Evolutionary conservation across 2,113 vertebrate species (phyloP), one percentile per base, ranked within the genome.

Genomic region (Gymnobelideus leadbeateri): DNA sequence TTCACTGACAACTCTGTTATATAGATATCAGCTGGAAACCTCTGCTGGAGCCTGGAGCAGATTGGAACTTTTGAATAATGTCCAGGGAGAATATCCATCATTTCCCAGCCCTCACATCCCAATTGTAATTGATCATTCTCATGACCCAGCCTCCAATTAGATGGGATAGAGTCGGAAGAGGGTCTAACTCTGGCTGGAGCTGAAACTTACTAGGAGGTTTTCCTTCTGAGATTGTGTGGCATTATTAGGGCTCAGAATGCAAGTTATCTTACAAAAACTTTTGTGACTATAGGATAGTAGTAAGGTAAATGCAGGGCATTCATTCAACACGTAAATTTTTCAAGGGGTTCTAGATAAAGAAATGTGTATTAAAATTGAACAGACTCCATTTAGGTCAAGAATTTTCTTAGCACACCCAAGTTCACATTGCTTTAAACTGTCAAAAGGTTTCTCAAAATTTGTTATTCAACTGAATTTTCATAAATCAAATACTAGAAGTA

Each of bases 1-100:
- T 96, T 55, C 49, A 95, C 96, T 97, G 97, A 97, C 97, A 98
- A 95, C 95, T 96, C 89, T 94, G 89, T 96, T 53, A 96, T 91
- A 97, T n/a, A 96, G 95, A 96, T 90, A 89, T 96, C 97, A 97
- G 94, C 90, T 14, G 84, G 89, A 93, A 98, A 97, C 93, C 90
- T 95, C 91, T 95, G 61, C 92, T 37, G 90, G 94, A 37, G 92
- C 97, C 98, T 93, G 96, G 93, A 98, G 93, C 28, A 95, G 96
- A 97, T 97, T 89, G 96, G 53, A 92, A 96, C 84, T 61, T 95
- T 94, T 96, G 98, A 96, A 91, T 94, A 49, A 51, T 14, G 0
- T 94, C 97, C 97, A 96, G 93, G 50, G 91, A 93, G 37, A 89
- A 84, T 96, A 93, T 93, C n/a, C 55, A 46, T 92, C 37, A 52